phyloP scores from a whole-genome alignment of 2,888 invertebrate species.

The Amblyteles armatorius region DNA sequence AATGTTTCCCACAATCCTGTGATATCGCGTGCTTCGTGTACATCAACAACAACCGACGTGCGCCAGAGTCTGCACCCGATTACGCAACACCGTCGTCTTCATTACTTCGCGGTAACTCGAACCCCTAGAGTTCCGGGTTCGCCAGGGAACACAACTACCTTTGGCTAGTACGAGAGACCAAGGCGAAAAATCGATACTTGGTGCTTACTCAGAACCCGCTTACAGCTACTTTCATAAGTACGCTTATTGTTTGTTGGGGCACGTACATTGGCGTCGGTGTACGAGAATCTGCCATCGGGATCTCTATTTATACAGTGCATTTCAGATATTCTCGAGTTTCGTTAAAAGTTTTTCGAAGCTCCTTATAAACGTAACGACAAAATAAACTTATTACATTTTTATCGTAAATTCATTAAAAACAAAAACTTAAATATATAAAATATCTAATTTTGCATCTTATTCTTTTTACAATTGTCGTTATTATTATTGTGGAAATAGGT shows the following conservation, averaged over 20 bases:
- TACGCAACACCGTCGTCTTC: conserved; percentile 89
- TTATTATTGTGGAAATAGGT: conserved; percentile 85
- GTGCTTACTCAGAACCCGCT: conserved; percentile 66
- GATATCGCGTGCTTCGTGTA: conserved; percentile 86
- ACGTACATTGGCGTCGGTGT: conserved; percentile 55
- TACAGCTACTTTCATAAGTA: conserved; percentile 65
- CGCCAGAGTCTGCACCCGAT: conserved; percentile 86
- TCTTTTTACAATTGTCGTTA: background rate
- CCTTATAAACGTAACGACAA: background rate
- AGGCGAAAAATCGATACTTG: conserved; percentile 62
- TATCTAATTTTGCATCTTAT: background rate
- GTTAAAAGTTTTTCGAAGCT: background rate
- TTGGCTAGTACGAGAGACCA: conserved; percentile 27
- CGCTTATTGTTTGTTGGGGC: conserved; percentile 63
- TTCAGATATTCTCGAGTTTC: background rate
- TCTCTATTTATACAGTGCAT: background rate
- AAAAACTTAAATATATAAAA: background rate
- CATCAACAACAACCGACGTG: conserved; percentile 85
- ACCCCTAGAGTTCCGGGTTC: conserved; percentile 44
- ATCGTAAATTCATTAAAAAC: background rate
- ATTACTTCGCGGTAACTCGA: conserved; percentile 84
- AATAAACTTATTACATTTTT: background rate
- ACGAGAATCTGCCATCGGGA: conserved; percentile 11
- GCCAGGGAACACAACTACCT: conserved; percentile 32
- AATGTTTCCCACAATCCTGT: background rate